phyloP scores from a whole-genome alignment of 2,113 vertebrate species.

The Mionectes macconnelli region DNA sequence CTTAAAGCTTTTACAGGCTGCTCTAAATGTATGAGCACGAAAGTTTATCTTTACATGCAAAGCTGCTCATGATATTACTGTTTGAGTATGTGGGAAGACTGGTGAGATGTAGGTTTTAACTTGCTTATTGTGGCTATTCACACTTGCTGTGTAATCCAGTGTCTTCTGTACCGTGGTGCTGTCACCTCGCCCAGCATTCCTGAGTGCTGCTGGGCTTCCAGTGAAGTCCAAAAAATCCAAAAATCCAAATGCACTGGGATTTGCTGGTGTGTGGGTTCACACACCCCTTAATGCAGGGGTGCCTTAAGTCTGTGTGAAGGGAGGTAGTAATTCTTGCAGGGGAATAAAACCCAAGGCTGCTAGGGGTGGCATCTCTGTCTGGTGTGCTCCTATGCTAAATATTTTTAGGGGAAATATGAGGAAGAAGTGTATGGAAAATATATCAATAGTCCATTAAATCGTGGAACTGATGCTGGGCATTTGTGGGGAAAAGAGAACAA shows the following conservation, averaged over 20 bases:
- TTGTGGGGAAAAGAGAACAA: neutral
- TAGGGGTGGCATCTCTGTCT: neutral
- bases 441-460: neutral
- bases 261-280: neutral
- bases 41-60: neutral
- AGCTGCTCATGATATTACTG: neutral
- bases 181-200: neutral
- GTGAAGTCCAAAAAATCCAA: neutral
- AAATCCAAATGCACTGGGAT: fast-evolving
- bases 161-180: neutral
- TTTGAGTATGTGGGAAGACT: neutral
- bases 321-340: neutral
- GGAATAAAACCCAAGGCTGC: fast-evolving
- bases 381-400: neutral
- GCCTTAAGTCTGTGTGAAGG: neutral
- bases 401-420: neutral
- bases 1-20: neutral
- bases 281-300: too few relatives aligned
- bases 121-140: neutral
- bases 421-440: neutral
- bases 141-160: neutral
- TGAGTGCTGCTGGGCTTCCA: neutral
- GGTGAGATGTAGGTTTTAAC: neutral
- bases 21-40: neutral
- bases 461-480: neutral